A percentile compares a stretch with the other conserved stretches of the same genome.
Conservation (phyloP, 2,113 vertebrate species). For the human region GRCh38 chr2:214588501-214589000, state of each 20-base stretch:
- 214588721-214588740: slow-evolving; percentile 64
- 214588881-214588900: slow-evolving; percentile 10
- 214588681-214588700: slow-evolving; percentile 77
- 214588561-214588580: slow-evolving; percentile 51
- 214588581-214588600: slow-evolving; percentile 52
- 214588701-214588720: slow-evolving; percentile 73
- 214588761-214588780: slow-evolving; percentile 71
- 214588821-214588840: slow-evolving; percentile 43
- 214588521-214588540: slow-evolving; percentile 79
- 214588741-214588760: slow-evolving; percentile 77
- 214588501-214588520: slow-evolving; percentile 74
- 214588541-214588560: slow-evolving; percentile 81
- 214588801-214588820: slow-evolving; percentile 81
- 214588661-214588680: slow-evolving; percentile 82
- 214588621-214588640: slow-evolving; percentile 84
- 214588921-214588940: not conserved
- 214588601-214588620: slow-evolving; percentile 77
- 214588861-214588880: slow-evolving; percentile 29
- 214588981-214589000: not conserved
- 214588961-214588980: not conserved
- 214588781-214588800: slow-evolving; percentile 74
- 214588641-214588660: slow-evolving; percentile 78
- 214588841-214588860: slow-evolving; percentile 63
- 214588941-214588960: not conserved
- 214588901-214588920: not conserved